A percentile compares a stretch with the other conserved stretches of the same genome.
phyloP scores from a whole-genome alignment of 1,140 invertebrate species.

The Drosophila athabasca region DNA sequence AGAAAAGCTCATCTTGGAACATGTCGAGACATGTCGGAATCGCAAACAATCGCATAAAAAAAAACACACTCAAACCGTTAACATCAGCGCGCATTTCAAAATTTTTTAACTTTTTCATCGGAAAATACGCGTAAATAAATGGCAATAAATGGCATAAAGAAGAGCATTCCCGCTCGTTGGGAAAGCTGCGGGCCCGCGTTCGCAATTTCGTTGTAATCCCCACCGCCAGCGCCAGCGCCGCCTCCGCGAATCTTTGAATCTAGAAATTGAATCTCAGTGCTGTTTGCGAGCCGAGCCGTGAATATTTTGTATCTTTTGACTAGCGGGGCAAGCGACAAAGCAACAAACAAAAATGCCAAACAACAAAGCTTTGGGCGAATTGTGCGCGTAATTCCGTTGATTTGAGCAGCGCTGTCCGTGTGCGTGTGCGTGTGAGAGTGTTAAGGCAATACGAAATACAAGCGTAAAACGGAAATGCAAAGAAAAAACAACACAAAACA shows the following conservation, averaged over 20 bases:
- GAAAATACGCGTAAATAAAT: too few species aligned
- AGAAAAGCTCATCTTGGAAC: too few species aligned
- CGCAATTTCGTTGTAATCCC: slow-evolving; percentile 45
- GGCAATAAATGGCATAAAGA: too few species aligned
- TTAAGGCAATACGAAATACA: slow-evolving; percentile 65
- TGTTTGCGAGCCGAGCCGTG: slow-evolving; percentile 24
- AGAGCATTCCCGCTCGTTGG: slow-evolving; percentile 40
- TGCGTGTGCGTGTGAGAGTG: slow-evolving; percentile 40
- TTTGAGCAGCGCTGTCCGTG: slow-evolving; percentile 20
- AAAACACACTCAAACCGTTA: too few species aligned
- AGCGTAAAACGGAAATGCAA: slow-evolving; percentile 76
- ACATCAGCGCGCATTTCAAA: too few species aligned
- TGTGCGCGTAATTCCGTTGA: slow-evolving; percentile 53
- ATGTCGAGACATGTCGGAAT: too few species aligned
- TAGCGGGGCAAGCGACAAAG: slow-evolving; percentile 21
- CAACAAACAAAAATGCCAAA: slow-evolving; percentile 62
- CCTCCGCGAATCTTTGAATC: slow-evolving; percentile 19
- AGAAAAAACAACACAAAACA: slow-evolving; percentile 65
- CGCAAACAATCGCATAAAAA: too few species aligned
- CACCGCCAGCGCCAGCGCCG: slow-evolving; percentile 17
- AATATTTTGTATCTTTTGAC: slow-evolving; percentile 18
- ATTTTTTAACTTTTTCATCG: too few species aligned
- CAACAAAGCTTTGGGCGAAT: slow-evolving; percentile 42
- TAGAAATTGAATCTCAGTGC: slow-evolving; percentile 6
- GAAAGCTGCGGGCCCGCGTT: slow-evolving; percentile 42